Evolutionary conservation across 2,888 invertebrate genomes (phyloP).

Genomic region (Ptychoptera albimana): DNA sequence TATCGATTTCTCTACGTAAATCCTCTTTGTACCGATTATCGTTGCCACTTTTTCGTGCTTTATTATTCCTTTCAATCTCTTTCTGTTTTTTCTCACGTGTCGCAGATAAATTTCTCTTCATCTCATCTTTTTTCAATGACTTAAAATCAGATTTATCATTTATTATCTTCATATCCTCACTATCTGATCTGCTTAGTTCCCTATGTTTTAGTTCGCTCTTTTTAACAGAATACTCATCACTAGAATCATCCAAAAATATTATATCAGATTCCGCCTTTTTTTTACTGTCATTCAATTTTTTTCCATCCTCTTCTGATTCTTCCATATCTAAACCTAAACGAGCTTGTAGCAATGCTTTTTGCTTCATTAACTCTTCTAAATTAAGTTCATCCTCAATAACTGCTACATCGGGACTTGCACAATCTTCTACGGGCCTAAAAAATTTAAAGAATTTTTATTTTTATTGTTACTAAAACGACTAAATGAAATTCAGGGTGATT

Average conservation of each 20-base stretch:
- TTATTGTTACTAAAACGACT: background rate
- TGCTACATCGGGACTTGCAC: slow-evolving; percentile 53
- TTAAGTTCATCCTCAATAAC: slow-evolving; percentile 75
- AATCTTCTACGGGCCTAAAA: slow-evolving; percentile 38
- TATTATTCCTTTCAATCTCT: slow-evolving; percentile 10
- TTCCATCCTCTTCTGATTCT: slow-evolving; percentile 43
- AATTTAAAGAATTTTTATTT: too few relatives aligned
- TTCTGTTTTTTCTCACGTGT: slow-evolving; percentile 13
- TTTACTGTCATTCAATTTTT: slow-evolving; percentile 11
- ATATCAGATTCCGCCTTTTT: slow-evolving; percentile 20
- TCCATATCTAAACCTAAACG: slow-evolving; percentile 60
- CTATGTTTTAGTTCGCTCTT: slow-evolving; percentile 22
- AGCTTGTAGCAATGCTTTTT: slow-evolving; percentile 70
- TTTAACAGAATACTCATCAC: slow-evolving; percentile 34
- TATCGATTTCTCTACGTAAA: slow-evolving; percentile 29
- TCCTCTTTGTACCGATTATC: slow-evolving; percentile 28
- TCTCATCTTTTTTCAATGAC: slow-evolving; percentile 17
- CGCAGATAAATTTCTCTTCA: slow-evolving; percentile 14
- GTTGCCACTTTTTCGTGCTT: slow-evolving; percentile 29
- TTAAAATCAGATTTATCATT: too few relatives aligned
- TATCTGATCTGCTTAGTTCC: slow-evolving; percentile 20
- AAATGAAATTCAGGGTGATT: background rate
- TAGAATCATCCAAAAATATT: slow-evolving; percentile 48
- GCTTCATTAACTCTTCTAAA: slow-evolving; percentile 76
- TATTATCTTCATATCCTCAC: slow-evolving; percentile 15